phyloP scores from a whole-genome alignment of 2,888 invertebrate species.

The Strigamia transsilvanica region DNA sequence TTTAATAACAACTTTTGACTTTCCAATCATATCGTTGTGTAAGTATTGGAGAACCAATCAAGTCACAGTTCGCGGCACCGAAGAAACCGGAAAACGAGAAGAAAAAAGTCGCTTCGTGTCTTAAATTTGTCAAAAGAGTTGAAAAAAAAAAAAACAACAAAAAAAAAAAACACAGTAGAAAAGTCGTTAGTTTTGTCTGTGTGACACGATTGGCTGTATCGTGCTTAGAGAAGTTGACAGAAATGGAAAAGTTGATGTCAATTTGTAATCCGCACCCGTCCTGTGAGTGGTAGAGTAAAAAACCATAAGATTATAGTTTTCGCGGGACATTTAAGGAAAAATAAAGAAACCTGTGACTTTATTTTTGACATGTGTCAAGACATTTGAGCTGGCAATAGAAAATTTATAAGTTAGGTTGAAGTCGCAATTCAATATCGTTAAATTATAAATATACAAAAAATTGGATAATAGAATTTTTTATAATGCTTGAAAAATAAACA shows the following conservation, averaged over 20 bases:
- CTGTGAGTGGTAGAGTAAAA: neutral
- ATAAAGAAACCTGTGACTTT: conserved; percentile 46
- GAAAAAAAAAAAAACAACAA: neutral
- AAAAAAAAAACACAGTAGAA: neutral
- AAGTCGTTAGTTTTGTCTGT: neutral
- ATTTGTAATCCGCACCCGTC: conserved; percentile 45
- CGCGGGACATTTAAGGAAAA: conserved; percentile 38
- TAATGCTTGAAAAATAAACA: neutral
- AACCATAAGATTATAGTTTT: conserved; percentile 40
- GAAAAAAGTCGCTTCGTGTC: neutral
- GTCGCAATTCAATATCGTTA: conserved; percentile 46
- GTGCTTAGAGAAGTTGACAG: conserved; percentile 38
- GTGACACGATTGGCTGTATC: neutral
- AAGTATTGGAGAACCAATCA: neutral
- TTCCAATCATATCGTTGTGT: neutral
- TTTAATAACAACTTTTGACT: neutral
- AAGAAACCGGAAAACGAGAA: conserved; percentile 6
- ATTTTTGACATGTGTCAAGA: conserved; percentile 49
- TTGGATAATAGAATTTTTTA: conserved; percentile 49
- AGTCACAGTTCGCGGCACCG: neutral
- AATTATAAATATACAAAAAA: conserved; percentile 18
- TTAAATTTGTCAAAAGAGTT: neutral
- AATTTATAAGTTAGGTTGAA: conserved; percentile 44
- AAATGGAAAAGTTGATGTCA: conserved; percentile 44
- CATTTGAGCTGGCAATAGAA: conserved; percentile 42